Percentiles rank a stretch among this genome's conserved stretches.
These are phyloP conservation scores for Notamacropus eugenii DNA, from an alignment of 2,797 vertebrate genomes.

Conservation along the genomic window DNA sequence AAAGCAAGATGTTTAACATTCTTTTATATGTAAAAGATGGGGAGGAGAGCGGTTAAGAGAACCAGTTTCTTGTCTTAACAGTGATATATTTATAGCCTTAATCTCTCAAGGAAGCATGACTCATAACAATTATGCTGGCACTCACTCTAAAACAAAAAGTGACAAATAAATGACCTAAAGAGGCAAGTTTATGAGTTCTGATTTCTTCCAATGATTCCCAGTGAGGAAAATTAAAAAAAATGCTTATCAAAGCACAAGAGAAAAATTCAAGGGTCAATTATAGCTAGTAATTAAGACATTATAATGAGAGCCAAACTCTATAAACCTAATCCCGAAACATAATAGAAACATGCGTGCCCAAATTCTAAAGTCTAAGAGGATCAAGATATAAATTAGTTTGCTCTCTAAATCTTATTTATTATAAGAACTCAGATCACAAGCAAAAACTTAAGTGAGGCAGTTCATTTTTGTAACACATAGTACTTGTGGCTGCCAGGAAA, in stretches of 20 bases:
- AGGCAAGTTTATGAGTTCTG: slow-evolving; percentile 27
- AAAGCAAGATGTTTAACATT: background rate
- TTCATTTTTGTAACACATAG: background rate
- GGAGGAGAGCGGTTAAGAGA: background rate
- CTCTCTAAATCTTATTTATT: background rate
- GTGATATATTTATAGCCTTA: slow-evolving; percentile 16
- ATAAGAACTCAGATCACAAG: background rate
- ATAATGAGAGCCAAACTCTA: background rate
- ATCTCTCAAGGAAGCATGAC: slow-evolving; percentile 9
- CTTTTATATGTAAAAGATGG: background rate
- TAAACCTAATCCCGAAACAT: background rate
- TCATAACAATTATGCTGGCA: slow-evolving; percentile 36
- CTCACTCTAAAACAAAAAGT: slow-evolving; percentile 43
- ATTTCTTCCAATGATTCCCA: slow-evolving; percentile 32
- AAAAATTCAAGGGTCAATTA: slow-evolving; percentile 35
- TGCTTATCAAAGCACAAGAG: slow-evolving; percentile 7
- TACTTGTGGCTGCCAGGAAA: background rate
- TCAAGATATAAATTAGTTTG: background rate
- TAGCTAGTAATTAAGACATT: background rate
- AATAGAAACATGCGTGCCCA: background rate
- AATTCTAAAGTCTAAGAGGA: slow-evolving; percentile 11
- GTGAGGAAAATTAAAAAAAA: background rate
- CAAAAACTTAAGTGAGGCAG: background rate
- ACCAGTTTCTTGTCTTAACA: slow-evolving; percentile 11
- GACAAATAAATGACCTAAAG: slow-evolving; percentile 1